phyloP scores from a whole-genome alignment of 1,140 invertebrate species.

The Neomicropteryx cornuta region DNA sequence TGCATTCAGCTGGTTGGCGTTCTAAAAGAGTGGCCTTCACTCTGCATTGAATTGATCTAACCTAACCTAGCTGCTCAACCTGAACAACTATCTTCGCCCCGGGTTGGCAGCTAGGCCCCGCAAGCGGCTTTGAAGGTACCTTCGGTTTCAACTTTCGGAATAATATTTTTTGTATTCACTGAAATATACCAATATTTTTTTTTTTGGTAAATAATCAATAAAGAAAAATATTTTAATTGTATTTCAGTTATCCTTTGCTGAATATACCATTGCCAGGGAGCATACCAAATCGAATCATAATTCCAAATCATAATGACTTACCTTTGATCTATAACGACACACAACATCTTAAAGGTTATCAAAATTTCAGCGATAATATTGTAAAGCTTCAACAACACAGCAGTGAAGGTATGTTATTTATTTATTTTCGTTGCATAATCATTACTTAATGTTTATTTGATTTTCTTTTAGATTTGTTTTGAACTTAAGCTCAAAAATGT shows the following conservation, averaged over 20 bases:
- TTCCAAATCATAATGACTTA: constrained; percentile 20
- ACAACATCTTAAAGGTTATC: neutral
- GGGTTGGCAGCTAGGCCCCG: too few relatives aligned
- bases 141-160: too few relatives aligned
- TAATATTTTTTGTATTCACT: too few relatives aligned
- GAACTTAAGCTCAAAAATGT: too few relatives aligned
- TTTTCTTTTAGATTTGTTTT: neutral
- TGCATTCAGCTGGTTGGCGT: too few relatives aligned
- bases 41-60: too few relatives aligned
- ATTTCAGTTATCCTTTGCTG: constrained; percentile 63
- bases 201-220: too few relatives aligned
- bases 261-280: constrained; percentile 76
- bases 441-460: neutral
- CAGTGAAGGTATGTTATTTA: neutral
- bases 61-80: too few relatives aligned
- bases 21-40: too few relatives aligned
- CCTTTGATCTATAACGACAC: constrained; percentile 3
- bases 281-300: constrained; percentile 52
- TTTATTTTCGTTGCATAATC: neutral
- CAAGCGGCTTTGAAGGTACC: too few relatives aligned
- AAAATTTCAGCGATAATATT: neutral
- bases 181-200: too few relatives aligned
- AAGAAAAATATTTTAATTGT: constrained; percentile 8
- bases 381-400: neutral
- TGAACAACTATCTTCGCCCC: too few relatives aligned